phyloP scores from a whole-genome alignment of 1,140 invertebrate species.

The Papilio helenus region DNA sequence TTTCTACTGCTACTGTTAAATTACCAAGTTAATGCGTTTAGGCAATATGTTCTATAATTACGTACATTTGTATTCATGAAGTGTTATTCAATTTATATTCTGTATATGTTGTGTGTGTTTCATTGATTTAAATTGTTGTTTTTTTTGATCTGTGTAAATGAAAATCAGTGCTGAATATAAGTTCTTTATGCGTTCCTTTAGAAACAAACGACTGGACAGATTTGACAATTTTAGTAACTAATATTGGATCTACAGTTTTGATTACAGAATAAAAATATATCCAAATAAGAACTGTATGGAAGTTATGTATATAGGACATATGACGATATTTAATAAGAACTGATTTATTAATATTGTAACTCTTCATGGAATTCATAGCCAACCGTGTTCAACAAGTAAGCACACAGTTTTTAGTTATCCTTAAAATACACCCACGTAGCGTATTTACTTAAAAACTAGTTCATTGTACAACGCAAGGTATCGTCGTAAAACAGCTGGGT shows the following conservation, averaged over 20 bases:
- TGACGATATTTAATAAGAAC: too few relatives aligned
- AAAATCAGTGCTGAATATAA: too few relatives aligned
- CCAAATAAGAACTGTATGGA: too few relatives aligned
- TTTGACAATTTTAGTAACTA: too few relatives aligned
- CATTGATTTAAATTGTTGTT: background rate
- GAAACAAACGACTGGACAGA: too few relatives aligned
- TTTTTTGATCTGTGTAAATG: too few relatives aligned
- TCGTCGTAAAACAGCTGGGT: background rate
- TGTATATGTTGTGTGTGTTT: background rate
- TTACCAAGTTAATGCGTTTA: constrained; percentile 10
- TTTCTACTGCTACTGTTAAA: background rate
- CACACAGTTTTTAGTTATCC: background rate
- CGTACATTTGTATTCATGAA: background rate
- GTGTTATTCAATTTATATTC: background rate
- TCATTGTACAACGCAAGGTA: background rate
- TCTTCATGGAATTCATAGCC: too few relatives aligned
- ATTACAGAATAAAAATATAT: too few relatives aligned
- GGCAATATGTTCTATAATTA: background rate
- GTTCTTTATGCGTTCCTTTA: too few relatives aligned
- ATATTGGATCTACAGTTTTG: too few relatives aligned
- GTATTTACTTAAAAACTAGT: background rate
- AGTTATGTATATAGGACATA: too few relatives aligned
- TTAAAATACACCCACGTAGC: background rate
- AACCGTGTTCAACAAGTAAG: background rate
- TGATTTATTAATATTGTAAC: too few relatives aligned